phyloP scores from a whole-genome alignment of 2,888 invertebrate genomes.

The Hyles lineata region DNA sequence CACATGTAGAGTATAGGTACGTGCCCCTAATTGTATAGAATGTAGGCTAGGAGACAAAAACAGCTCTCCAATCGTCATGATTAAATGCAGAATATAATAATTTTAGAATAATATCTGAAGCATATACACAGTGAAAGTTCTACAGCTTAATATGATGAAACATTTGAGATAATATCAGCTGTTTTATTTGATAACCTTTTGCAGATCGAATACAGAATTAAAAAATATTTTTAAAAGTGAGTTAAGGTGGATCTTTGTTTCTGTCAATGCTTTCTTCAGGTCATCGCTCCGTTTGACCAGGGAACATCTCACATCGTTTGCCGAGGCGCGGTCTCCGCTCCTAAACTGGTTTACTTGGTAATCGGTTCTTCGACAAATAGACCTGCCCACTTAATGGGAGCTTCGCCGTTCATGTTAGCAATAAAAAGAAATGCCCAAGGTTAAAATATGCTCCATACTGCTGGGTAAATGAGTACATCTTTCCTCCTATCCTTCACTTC shows the following conservation, averaged over 20 bases:
- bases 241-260: neutral
- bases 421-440: neutral
- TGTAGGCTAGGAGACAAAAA: no score
- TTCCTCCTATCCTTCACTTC: conserved; percentile 11
- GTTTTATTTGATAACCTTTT: no score
- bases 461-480: conserved; percentile 6
- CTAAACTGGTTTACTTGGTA: conserved; percentile 1
- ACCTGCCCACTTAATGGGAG: neutral
- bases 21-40: no score
- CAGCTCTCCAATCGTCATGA: no score
- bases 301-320: neutral
- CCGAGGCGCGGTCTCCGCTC: neutral
- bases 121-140: no score
- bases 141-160: no score
- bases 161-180: no score
- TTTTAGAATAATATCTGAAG: no score
- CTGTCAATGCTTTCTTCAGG: neutral
- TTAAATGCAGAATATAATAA: no score
- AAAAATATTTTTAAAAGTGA: neutral
- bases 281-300: conserved; percentile 5
- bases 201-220: no score
- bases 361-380: conserved; percentile 6
- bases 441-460: neutral
- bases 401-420: neutral
- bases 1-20: no score